phyloP scores from a whole-genome alignment of 2,888 invertebrate species.

The Heliconius aoede region DNA sequence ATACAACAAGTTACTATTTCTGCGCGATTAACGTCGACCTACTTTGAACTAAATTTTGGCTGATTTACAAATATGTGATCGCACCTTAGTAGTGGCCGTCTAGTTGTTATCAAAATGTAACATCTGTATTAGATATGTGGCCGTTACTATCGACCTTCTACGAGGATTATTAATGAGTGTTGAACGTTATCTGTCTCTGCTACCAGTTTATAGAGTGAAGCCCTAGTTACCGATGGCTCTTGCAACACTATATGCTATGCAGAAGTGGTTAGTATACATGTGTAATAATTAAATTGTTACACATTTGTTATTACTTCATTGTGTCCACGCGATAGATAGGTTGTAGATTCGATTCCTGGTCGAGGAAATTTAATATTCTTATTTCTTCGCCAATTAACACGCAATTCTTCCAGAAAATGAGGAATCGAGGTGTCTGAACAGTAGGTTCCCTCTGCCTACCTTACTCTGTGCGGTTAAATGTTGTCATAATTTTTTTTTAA shows the following conservation, averaged over 20 bases:
- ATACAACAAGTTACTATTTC: constrained; percentile 14
- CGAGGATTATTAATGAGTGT: constrained; percentile 44
- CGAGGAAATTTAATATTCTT: no score
- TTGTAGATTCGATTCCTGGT: no score
- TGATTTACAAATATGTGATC: constrained; percentile 56
- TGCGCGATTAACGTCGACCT: constrained; percentile 49
- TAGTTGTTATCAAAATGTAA: constrained; percentile 45
- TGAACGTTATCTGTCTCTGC: constrained; percentile 47
- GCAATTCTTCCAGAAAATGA: no score
- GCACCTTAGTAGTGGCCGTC: constrained; percentile 34
- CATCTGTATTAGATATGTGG: constrained; percentile 45
- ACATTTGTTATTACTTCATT: no score
- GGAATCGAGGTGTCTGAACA: no score
- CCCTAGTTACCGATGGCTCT: constrained; percentile 36
- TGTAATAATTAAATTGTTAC: neutral
- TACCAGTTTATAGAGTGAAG: constrained; percentile 39
- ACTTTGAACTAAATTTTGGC: constrained; percentile 58
- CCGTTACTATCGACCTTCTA: constrained; percentile 43
- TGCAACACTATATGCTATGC: constrained; percentile 35
- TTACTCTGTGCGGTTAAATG: neutral
- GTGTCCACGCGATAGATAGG: no score
- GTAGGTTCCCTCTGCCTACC: no score
- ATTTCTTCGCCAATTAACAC: no score
- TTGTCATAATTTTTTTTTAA: neutral
- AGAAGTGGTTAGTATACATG: neutral